phyloP scores from a whole-genome alignment of 2,888 invertebrate species.

The Oscheius sp. region DNA sequence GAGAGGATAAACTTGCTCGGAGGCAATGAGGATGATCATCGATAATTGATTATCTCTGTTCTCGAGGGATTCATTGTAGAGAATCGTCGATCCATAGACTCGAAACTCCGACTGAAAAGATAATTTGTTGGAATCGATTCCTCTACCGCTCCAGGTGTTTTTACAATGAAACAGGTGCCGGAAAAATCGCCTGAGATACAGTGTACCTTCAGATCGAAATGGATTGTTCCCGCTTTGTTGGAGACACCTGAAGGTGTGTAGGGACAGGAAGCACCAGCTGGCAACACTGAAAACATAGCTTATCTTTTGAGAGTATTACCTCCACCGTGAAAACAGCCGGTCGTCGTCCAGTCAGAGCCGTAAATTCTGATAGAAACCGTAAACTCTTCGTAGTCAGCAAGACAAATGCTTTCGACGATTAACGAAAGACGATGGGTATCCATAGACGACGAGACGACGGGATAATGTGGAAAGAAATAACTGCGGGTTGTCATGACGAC shows the following conservation, averaged over 20 bases:
- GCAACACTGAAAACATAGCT: neutral
- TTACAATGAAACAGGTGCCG: neutral
- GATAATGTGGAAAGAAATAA: no score
- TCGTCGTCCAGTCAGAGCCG: slow-evolving; percentile 2
- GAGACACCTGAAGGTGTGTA: neutral
- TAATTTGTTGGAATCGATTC: neutral
- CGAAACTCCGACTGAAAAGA: slow-evolving; percentile 1
- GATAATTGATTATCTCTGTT: neutral
- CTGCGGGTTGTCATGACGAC: no score
- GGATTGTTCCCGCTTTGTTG: neutral
- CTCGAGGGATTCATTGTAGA: neutral
- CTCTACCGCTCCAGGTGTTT: neutral
- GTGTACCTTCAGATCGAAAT: neutral
- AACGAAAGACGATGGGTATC: slow-evolving; percentile 6
- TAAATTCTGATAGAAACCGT: neutral
- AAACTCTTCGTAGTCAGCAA: neutral
- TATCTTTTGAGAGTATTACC: neutral
- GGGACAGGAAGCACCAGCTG: neutral
- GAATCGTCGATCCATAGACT: neutral
- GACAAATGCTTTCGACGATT: slow-evolving; percentile 9
- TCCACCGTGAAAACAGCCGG: neutral
- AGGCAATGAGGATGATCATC: neutral
- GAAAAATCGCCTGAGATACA: neutral
- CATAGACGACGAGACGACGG: neutral
- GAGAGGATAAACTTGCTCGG: no score